A percentile compares a stretch with the other conserved stretches of the same genome.
These are phyloP conservation scores for Polietes domitor DNA, from an alignment of 2,888 invertebrate genomes.

Conservation along the genomic window DNA sequence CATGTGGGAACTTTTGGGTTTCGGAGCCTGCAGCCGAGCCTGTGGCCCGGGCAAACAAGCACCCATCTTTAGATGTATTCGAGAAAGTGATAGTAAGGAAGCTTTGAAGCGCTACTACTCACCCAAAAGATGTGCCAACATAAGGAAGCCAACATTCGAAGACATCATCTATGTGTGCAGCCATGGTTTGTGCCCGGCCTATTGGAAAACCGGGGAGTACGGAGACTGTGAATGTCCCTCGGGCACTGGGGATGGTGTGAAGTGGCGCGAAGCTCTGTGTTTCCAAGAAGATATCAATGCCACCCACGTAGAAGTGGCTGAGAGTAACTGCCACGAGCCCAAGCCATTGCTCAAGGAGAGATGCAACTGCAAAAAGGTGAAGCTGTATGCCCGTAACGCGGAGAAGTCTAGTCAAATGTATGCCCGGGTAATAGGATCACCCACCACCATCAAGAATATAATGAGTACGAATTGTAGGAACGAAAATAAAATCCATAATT, in stretches of 20 bases:
- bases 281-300: slow-evolving; percentile 79
- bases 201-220: slow-evolving; percentile 90
- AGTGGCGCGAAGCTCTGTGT: slow-evolving; percentile 88
- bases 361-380: slow-evolving; percentile 79
- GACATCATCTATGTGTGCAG: slow-evolving; percentile 86
- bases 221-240: slow-evolving; percentile 88
- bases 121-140: slow-evolving; percentile 85
- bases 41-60: slow-evolving; percentile 85
- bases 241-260: slow-evolving; percentile 83
- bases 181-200: slow-evolving; percentile 88
- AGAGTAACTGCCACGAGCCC: slow-evolving; percentile 83
- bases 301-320: slow-evolving; percentile 81
- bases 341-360: slow-evolving; percentile 79
- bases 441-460: slow-evolving; percentile 51
- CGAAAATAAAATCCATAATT: too few relatives aligned
- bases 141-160: slow-evolving; percentile 83
- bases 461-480: slow-evolving; percentile 39
- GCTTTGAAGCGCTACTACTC: slow-evolving; percentile 85
- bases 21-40: slow-evolving; percentile 89
- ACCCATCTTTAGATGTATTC: slow-evolving; percentile 83
- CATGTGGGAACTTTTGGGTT: slow-evolving; percentile 89
- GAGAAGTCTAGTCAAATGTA: slow-evolving; percentile 69
- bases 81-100: slow-evolving; percentile 84
- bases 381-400: slow-evolving; percentile 68
- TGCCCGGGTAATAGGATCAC: slow-evolving; percentile 68